Conservation (phyloP, 2,888 invertebrate species). For the Acrocyrtus sp. region DNA sequence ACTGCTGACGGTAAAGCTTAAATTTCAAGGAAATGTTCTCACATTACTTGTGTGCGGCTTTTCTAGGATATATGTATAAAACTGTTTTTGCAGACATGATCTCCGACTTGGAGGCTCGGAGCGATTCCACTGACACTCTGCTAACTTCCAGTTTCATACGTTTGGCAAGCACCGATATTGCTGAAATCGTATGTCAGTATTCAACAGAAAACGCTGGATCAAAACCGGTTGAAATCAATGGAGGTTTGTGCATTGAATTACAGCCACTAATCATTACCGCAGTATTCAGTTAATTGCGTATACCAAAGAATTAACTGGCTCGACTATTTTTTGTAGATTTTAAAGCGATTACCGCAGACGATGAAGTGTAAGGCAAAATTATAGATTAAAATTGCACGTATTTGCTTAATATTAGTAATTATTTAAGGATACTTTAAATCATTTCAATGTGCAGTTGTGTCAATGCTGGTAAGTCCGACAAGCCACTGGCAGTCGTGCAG, state of each 20-base stretch:
- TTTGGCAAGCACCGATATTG: neutral
- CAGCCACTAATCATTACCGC: too few species aligned
- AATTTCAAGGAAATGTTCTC: too few species aligned
- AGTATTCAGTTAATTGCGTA: too few species aligned
- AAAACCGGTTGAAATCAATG: too few species aligned
- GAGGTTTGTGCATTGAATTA: too few species aligned
- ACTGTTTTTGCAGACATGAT: conserved; percentile 15
- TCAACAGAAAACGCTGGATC: neutral
- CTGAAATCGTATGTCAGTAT: conserved; percentile 6
- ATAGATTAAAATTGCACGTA: neutral
- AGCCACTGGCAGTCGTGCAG: conserved; percentile 7
- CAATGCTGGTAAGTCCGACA: neutral
- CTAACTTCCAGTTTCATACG: conserved; percentile 8
- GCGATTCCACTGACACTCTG: neutral
- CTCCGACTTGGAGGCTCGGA: neutral
- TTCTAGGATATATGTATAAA: too few species aligned
- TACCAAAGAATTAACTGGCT: too few species aligned
- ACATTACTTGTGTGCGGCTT: too few species aligned
- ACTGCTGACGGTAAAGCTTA: too few species aligned
- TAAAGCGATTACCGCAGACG: conserved; percentile 15
- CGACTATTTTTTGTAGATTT: conserved; percentile 15
- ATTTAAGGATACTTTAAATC: too few species aligned
- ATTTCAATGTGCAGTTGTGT: conserved; percentile 6
- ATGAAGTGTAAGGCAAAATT: conserved; percentile 29
- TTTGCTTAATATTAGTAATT: neutral